Evolutionary conservation across 2,113 vertebrate genomes (phyloP).

Genomic region (Peucedramus taeniatus): DNA sequence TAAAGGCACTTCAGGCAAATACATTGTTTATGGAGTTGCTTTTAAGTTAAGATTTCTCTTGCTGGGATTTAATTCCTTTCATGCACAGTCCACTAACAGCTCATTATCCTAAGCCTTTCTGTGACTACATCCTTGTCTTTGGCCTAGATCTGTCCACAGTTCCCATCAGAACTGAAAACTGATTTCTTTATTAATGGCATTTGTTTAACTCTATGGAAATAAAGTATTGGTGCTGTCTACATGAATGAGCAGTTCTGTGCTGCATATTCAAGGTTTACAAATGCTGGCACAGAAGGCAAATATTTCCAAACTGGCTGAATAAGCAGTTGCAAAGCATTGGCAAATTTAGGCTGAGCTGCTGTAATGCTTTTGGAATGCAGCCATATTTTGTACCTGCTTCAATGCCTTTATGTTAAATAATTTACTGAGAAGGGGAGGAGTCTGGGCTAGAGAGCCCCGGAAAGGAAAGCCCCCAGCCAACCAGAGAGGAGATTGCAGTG

Average conservation of each 20-base stretch:
- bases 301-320: not conserved
- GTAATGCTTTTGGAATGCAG: not conserved
- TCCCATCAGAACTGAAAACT: not conserved
- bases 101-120: not conserved
- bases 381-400: not conserved
- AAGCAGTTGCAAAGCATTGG: not conserved
- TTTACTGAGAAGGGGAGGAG: not conserved
- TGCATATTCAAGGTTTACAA: not conserved
- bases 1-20: not conserved
- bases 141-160: not conserved
- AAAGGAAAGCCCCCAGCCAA: not conserved
- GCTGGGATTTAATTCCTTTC: not conserved
- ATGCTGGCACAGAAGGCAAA: not conserved
- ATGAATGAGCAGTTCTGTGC: not conserved
- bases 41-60: not conserved
- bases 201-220: not conserved
- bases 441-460: not conserved
- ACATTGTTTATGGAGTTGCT: not conserved
- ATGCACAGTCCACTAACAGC: not conserved
- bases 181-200: not conserved
- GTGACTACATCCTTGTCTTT: not conserved
- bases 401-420: not conserved
- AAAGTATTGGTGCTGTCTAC: not conserved
- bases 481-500: not conserved
- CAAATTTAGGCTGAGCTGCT: not conserved